Evolutionary conservation across 2,113 vertebrate species (phyloP), one percentile per base, ranked within the genome.

Genomic region (Hipposideros armiger): DNA sequence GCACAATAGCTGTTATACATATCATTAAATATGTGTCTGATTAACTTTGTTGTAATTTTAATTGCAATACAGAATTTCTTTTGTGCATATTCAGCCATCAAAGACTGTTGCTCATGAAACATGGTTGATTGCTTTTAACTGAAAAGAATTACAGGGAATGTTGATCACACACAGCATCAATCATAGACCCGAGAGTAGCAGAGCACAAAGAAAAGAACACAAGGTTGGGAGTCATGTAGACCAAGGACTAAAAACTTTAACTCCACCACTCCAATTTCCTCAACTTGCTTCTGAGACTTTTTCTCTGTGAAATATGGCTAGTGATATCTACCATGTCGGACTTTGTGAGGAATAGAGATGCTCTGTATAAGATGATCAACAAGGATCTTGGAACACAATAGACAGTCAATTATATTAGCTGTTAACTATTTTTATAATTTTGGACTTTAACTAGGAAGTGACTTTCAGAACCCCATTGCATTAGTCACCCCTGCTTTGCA

Each of bases 11-110:
- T 97, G 88, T 96, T 97, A 74, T 91, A 91, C 93, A 96, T 97
- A 93, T 96, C 94, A 93, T 96, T 97, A 97, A 96, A 93, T 97
- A 94, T 88, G 91, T 96, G 78, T 96, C 95, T 96, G 95, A 95
- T 97, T 96, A 97, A 98, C 93, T 89, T 95, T 86, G 72, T 83
- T 94, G 90, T 97, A 97, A 96, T 96, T 96, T 96, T 97, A 97
- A 97, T 93, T 97, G 95, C 91, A 94, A 90, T 58, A 93, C 84
- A 60, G 91, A 97, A 97, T 96, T 95, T 16, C 83, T 91, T 72
- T 94, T 60, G 50, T 94, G 95, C 64, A 70, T 96, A 80, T 80
- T 93, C 86, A 95, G 47, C 36, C 52, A 19, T 96, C 69, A 95
- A 89, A 94, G 78, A 82, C 64, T 67, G 20, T 85, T 73, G 58